These are phyloP conservation scores for Ataeniobius toweri DNA, from an alignment of 2,797 vertebrate species.

Conservation along the genomic window DNA sequence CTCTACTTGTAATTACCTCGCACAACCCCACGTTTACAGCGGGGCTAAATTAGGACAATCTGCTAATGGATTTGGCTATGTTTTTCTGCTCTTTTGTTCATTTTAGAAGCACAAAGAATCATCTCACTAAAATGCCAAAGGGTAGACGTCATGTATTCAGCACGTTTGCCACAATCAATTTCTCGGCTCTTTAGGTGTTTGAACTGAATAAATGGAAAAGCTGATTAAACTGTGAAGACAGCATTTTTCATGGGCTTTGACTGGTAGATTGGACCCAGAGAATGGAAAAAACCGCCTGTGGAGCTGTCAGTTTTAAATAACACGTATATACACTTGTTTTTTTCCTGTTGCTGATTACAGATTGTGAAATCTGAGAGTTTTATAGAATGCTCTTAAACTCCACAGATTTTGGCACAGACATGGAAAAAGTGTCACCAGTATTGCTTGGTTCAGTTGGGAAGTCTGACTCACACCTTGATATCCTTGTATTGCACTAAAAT, in stretches of 20 bases:
- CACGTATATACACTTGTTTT: background rate
- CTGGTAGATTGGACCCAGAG: slow-evolving; percentile 1
- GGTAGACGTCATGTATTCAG: slow-evolving; percentile 33
- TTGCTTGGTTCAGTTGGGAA: slow-evolving; percentile 5
- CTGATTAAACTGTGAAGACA: slow-evolving; percentile 19
- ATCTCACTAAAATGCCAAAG: slow-evolving; percentile 33
- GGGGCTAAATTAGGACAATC: background rate
- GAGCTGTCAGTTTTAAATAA: slow-evolving; percentile 16
- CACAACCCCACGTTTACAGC: background rate
- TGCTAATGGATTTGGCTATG: background rate
- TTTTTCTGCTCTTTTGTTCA: background rate
- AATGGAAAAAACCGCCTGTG: background rate
- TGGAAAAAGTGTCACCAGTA: background rate
- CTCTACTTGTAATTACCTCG: background rate
- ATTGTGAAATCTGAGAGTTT: slow-evolving; percentile 4
- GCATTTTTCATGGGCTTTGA: background rate
- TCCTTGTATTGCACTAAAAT: background rate
- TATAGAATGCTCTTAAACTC: background rate
- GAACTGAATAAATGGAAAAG: slow-evolving; percentile 17
- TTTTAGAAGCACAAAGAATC: slow-evolving; percentile 30
- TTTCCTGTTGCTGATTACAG: slow-evolving; percentile 6
- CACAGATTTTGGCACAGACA: background rate
- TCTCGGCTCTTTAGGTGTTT: slow-evolving; percentile 21
- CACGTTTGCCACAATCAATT: slow-evolving; percentile 31
- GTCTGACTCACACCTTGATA: slow-evolving; percentile 28